Conservation (phyloP, 2,797 vertebrate species). For the Smutsia gigantea region DNA sequence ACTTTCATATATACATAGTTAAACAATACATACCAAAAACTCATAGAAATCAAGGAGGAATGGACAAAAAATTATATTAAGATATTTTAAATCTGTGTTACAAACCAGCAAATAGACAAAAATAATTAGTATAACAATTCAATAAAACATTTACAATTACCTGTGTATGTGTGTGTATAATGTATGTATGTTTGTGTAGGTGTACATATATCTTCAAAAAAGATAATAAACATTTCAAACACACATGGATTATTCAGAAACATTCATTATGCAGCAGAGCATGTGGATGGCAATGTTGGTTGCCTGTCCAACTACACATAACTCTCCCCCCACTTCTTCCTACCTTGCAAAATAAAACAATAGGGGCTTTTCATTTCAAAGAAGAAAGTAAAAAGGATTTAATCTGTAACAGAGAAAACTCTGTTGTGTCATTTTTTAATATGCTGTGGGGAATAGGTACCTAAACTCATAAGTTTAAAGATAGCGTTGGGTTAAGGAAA, state of each 20-base stretch:
- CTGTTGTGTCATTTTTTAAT: neutral
- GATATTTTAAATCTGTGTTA: neutral
- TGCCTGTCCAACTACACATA: neutral
- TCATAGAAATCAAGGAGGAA: constrained; percentile 25
- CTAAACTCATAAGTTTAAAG: neutral
- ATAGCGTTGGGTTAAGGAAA: neutral
- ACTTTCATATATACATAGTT: constrained; percentile 4
- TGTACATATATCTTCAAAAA: neutral
- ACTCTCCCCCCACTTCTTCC: neutral
- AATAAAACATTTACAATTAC: neutral
- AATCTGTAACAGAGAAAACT: neutral
- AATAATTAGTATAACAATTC: neutral
- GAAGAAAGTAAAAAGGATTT: neutral
- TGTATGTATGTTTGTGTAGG: neutral
- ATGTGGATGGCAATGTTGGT: neutral
- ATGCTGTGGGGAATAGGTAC: neutral
- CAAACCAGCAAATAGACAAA: neutral
- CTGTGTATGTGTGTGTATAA: neutral
- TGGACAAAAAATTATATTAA: neutral
- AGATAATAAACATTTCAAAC: neutral
- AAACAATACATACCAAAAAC: neutral
- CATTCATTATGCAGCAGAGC: neutral
- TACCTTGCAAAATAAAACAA: constrained; percentile 14
- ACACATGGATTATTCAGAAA: neutral
- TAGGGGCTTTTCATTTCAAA: neutral